Evolutionary conservation across 2,888 invertebrate species (phyloP).

Genomic region (Trichopria drosophilae): DNA sequence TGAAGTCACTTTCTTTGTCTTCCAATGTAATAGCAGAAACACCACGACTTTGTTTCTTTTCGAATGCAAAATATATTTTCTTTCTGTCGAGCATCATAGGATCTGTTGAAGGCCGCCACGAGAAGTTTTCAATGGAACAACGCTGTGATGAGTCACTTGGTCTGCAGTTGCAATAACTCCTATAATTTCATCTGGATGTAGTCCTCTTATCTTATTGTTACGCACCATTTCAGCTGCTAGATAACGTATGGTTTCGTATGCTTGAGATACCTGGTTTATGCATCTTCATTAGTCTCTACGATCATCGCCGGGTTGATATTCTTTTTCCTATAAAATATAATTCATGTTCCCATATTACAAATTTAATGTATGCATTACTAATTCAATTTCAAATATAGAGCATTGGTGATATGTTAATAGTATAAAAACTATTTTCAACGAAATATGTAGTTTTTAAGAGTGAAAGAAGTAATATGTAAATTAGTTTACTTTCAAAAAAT

Average conservation of each 20-base stretch:
- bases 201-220: constrained; percentile 45
- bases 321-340: constrained; percentile 39
- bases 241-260: constrained; percentile 48
- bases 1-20: constrained; percentile 61
- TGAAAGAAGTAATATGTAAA: no score
- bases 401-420: no score
- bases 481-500: no score
- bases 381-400: no score
- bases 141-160: constrained; percentile 62
- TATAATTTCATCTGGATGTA: constrained; percentile 55
- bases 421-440: no score
- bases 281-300: constrained; percentile 41
- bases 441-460: no score
- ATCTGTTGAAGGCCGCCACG: constrained; percentile 47
- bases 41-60: constrained; percentile 52
- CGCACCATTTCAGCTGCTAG: constrained; percentile 51
- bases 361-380: no score
- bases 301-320: constrained; percentile 39
- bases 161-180: constrained; percentile 61
- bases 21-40: constrained; percentile 52
- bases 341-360: no score
- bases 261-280: constrained; percentile 49
- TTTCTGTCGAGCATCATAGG: constrained; percentile 52
- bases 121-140: constrained; percentile 58
- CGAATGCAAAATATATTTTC: constrained; percentile 46